Evolutionary conservation across 2,797 vertebrate species (phyloP).

Genomic region (Denticeps clupeoides): DNA sequence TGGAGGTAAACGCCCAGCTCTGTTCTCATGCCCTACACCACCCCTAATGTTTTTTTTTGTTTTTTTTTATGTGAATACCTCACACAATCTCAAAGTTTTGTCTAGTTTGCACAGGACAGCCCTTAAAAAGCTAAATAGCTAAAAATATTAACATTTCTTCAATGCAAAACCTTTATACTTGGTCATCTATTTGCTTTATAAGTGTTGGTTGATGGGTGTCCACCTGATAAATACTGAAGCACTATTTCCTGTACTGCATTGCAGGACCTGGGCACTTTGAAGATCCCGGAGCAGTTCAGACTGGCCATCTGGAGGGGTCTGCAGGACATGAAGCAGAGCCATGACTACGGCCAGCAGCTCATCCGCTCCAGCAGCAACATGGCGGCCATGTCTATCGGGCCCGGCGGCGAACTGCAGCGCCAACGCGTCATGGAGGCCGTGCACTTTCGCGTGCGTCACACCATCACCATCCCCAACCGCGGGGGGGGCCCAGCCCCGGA

Average conservation of each 20-base stretch:
- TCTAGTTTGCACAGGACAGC: no score
- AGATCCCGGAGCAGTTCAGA: constrained; percentile 91
- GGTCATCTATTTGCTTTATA: no score
- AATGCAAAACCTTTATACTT: no score
- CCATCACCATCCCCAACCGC: constrained; percentile 94
- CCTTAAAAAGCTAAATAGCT: no score
- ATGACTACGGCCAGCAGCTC: constrained; percentile 82
- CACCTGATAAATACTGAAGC: background rate
- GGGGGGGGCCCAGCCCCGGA: constrained; percentile 54
- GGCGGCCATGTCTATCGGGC: constrained; percentile 71
- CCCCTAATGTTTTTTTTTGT: no score
- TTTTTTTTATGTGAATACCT: no score
- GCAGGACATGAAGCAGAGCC: constrained; percentile 88
- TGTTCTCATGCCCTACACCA: no score
- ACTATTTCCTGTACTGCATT: background rate
- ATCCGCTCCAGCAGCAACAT: constrained; percentile 85
- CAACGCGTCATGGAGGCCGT: constrained; percentile 98
- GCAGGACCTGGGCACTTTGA: constrained; percentile 87
- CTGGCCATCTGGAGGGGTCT: constrained; percentile 88
- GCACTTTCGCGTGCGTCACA: constrained; percentile 93
- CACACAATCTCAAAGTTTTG: no score
- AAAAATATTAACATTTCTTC: no score
- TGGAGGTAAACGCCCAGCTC: constrained; percentile 81
- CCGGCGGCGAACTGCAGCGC: constrained; percentile 82
- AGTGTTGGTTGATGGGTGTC: no score